Evolutionary conservation across 1,140 invertebrate genomes (phyloP).

Genomic region (Mylabris phalerata): DNA sequence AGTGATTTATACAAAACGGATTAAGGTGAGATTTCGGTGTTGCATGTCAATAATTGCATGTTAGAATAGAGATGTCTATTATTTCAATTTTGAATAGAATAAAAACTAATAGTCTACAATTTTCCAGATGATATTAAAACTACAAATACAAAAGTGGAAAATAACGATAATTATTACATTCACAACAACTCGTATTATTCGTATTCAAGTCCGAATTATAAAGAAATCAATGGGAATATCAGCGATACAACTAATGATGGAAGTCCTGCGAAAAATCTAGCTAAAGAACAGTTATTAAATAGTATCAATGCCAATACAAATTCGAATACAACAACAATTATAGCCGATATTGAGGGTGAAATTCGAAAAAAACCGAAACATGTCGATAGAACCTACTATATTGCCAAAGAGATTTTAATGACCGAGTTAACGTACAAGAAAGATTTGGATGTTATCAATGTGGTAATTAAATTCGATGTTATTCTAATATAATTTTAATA

Average conservation of each 20-base stretch:
- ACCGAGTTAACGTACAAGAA: slow-evolving; percentile 94
- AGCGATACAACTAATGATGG: slow-evolving; percentile 27
- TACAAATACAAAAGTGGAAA: slow-evolving; percentile 16
- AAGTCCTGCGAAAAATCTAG: slow-evolving; percentile 26
- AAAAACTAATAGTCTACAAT: slow-evolving; percentile 1
- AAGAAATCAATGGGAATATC: slow-evolving; percentile 28
- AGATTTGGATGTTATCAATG: slow-evolving; percentile 85
- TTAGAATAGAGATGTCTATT: background rate
- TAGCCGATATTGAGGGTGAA: slow-evolving; percentile 40
- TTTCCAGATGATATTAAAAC: slow-evolving; percentile 27
- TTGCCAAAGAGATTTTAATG: slow-evolving; percentile 91
- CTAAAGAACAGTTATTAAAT: slow-evolving; percentile 36
- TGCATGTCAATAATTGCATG: background rate
- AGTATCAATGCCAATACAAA: slow-evolving; percentile 32
- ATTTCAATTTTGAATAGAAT: background rate
- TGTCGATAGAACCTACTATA: slow-evolving; percentile 80
- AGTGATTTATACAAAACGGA: background rate
- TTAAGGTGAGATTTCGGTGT: slow-evolving; percentile 9
- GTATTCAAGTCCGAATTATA: slow-evolving; percentile 29
- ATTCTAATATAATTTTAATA: background rate
- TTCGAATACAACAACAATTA: slow-evolving; percentile 29
- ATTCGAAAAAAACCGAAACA: slow-evolving; percentile 32
- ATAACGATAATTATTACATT: slow-evolving; percentile 15
- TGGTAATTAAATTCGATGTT: slow-evolving; percentile 49
- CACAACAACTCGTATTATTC: slow-evolving; percentile 34